A percentile compares a stretch with the other conserved stretches of the same genome.
Conservation (phyloP, 2,888 invertebrate species). For the Cephus spinipes region DNA sequence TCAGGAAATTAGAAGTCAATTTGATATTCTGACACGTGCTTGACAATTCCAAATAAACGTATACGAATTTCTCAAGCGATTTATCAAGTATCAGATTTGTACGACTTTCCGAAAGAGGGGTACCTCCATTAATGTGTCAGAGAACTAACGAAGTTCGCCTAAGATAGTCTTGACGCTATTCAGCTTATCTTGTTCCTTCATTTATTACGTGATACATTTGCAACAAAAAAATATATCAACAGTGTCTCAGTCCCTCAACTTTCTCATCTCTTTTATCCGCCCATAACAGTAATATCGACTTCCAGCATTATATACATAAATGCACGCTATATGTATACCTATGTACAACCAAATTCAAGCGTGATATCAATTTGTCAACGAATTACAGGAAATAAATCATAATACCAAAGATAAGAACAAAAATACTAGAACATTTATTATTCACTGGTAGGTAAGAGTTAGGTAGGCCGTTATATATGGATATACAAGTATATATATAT, state of each 20-base stretch:
- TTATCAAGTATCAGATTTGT: too few species aligned
- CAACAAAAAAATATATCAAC: neutral
- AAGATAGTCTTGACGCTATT: neutral
- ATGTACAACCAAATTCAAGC: neutral
- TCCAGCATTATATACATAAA: neutral
- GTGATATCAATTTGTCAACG: neutral
- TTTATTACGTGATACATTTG: neutral
- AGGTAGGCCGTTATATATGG: neutral
- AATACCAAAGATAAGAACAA: neutral
- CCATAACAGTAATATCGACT: neutral
- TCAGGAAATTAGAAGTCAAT: neutral
- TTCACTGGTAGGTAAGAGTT: neutral
- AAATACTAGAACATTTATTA: neutral
- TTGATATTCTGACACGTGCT: neutral
- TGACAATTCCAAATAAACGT: neutral
- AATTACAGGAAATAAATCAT: neutral
- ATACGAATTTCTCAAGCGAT: too few species aligned
- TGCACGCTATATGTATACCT: neutral
- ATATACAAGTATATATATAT: neutral
- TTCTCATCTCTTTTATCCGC: neutral
- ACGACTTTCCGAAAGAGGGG: neutral
- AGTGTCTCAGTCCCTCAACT: neutral
- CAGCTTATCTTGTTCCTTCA: neutral
- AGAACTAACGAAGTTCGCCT: neutral
- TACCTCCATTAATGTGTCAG: neutral